Percentiles rank a stretch among this genome's conserved stretches.
These are phyloP conservation scores for Polymixis flavicincta DNA, from an alignment of 2,888 invertebrate genomes.

Conservation along the genomic window DNA sequence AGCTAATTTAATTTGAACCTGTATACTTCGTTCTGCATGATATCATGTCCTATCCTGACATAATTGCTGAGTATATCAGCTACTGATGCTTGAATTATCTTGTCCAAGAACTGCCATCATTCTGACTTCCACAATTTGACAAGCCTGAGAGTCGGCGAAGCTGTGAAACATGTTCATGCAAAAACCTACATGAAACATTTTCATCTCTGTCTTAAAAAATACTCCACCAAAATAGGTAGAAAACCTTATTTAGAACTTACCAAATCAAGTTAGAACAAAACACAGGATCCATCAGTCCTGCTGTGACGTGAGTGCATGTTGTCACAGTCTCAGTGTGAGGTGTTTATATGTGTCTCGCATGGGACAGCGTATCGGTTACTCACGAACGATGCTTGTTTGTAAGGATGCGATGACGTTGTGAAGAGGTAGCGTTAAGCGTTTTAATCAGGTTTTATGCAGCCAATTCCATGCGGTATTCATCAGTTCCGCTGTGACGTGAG, in stretches of 20 bases:
- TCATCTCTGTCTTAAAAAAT: too few relatives aligned
- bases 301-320: conserved; percentile 61
- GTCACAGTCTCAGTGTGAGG: conserved; percentile 63
- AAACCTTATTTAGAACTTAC: conserved; percentile 1
- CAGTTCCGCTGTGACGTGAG: conserved; percentile 33
- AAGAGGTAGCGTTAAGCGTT: background rate
- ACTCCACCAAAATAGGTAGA: conserved; percentile 8
- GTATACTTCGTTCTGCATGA: background rate
- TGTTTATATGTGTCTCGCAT: conserved; percentile 69
- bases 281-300: conserved; percentile 59
- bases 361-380: conserved; percentile 64
- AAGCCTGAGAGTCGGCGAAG: background rate
- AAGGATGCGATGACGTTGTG: background rate
- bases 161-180: too few relatives aligned
- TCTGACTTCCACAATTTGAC: too few relatives aligned
- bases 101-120: background rate
- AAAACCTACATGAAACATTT: background rate
- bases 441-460: background rate
- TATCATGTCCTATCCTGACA: background rate
- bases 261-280: conserved; percentile 22
- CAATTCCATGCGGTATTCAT: conserved; percentile 41
- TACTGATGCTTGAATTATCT: too few relatives aligned
- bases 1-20: too few relatives aligned
- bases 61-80: too few relatives aligned
- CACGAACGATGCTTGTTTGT: conserved; percentile 61